Evolutionary conservation across 2,888 invertebrate species (phyloP).

Genomic region (Ennomos quercinarius): DNA sequence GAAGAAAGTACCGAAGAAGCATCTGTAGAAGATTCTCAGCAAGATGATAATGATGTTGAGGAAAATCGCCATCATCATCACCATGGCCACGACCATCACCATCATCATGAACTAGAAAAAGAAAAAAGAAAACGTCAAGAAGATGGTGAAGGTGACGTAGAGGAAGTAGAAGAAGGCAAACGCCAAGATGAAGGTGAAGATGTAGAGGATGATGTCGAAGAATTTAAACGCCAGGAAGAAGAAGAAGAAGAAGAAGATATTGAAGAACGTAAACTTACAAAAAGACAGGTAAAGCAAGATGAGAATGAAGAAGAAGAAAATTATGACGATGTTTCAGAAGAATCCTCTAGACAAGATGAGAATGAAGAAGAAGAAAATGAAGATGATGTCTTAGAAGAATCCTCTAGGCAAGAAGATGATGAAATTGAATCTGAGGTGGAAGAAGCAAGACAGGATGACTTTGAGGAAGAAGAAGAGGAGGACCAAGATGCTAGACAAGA

Average conservation of each 20-base stretch:
- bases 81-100: too few species aligned
- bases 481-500: conserved; percentile 18
- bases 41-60: too few species aligned
- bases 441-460: conserved; percentile 16
- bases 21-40: too few species aligned
- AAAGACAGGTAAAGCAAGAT: conserved; percentile 2
- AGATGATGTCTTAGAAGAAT: conserved; percentile 7
- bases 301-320: conserved; percentile 17
- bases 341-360: conserved; percentile 15
- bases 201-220: conserved; percentile 5
- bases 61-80: too few species aligned
- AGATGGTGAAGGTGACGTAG: neutral
- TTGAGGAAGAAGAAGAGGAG: conserved; percentile 21
- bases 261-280: conserved; percentile 3
- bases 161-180: conserved; percentile 11
- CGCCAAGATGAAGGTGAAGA: conserved; percentile 14
- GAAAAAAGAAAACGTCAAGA: neutral
- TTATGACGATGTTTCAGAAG: conserved; percentile 4
- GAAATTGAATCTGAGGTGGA: conserved; percentile 25
- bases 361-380: conserved; percentile 9
- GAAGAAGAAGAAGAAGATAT: conserved; percentile 23
- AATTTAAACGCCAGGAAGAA: conserved; percentile 19
- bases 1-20: neutral
- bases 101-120: too few species aligned
- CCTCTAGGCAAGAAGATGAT: conserved; percentile 16